Conservation (phyloP, 2,113 vertebrate species). For the Pangasianodon gigas region DNA sequence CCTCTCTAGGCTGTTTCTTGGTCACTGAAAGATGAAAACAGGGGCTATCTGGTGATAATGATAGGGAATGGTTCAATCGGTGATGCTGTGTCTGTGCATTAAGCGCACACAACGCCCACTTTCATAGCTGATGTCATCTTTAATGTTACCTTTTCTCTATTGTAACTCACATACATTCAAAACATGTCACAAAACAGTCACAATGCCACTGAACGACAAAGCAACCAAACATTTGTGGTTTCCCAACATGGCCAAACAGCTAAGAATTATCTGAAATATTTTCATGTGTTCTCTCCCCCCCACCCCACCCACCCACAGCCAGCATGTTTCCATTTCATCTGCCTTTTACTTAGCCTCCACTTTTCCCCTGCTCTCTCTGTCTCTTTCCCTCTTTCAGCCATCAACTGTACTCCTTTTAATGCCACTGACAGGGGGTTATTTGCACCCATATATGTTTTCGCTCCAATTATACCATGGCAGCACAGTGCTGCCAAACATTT, state of each 20-base stretch:
- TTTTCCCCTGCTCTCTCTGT: conserved; percentile 64
- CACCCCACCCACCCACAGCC: conserved; percentile 39
- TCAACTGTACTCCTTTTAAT: conserved; percentile 78
- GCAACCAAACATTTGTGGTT: conserved; percentile 45
- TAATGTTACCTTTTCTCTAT: conserved; percentile 62
- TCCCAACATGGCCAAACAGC: conserved; percentile 54
- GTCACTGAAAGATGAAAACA: conserved; percentile 52
- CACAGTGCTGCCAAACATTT: conserved; percentile 73
- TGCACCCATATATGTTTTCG: conserved; percentile 83
- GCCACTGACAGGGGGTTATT: conserved; percentile 82
- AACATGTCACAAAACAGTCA: conserved; percentile 52
- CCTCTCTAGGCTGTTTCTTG: conserved; percentile 51
- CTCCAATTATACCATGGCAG: conserved; percentile 80
- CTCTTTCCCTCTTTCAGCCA: conserved; percentile 71
- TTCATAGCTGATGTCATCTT: conserved; percentile 32
- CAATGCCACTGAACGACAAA: conserved; percentile 47
- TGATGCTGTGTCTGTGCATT: conserved; percentile 39
- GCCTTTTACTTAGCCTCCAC: conserved; percentile 73
- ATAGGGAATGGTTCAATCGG: conserved; percentile 45
- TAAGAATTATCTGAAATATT: conserved; percentile 75
- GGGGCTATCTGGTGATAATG: conserved; percentile 51
- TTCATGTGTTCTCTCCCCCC: conserved; percentile 61
- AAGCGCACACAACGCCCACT: conserved; percentile 20
- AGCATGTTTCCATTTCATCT: conserved; percentile 71
- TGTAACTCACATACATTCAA: conserved; percentile 62